Evolutionary conservation across 1,140 invertebrate genomes (phyloP), one percentile per base, ranked within the genome.

Genomic region (Phortica variegata): DNA sequence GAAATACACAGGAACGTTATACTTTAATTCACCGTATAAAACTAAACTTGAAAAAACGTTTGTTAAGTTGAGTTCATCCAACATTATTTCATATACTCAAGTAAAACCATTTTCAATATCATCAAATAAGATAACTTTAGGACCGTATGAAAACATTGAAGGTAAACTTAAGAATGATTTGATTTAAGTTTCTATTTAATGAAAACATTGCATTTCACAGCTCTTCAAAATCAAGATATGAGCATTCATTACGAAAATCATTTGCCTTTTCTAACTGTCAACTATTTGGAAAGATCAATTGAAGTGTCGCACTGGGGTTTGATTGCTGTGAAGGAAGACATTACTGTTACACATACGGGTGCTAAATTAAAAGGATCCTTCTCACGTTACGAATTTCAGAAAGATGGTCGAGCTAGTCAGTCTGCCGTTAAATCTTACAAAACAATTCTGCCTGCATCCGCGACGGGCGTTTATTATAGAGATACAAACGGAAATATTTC

Each of bases 401-500:
- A 94, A 63, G 92, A 95, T 68, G 85, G 87, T 3, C 85, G 87
- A 54, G 88, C 87, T 61, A 89, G 89, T 2, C 83, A 89, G 38
- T 85, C 93, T 3, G 92, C 93, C 65, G 86, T 98, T 3, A 92
- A 94, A 65, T 87, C 88, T 4, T 97, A 97, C 68, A 94, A 93
- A 75, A 98, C 95, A 0, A 77, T 95, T 46, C 77, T 99, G 15
- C 96, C 96, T 9, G 89, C 93, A 12, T 81, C 84, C 31, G 86
- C 93, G 1, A 90, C 93, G 9, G 83, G 85, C 43, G 93, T 97
- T 61, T 91, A 95, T 52, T 95, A 95, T 73, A 81, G 95, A 19
- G 97, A 99, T 78, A 95, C 95, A 58, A 99, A 99, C 78, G 97
- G 97, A 18, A 99, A 99, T 75, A 99, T 99, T 70, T 98, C 95